Evolutionary conservation across 2,888 invertebrate genomes (phyloP), one percentile per base, ranked within the genome.

Genomic region (Macrophya annulata): DNA sequence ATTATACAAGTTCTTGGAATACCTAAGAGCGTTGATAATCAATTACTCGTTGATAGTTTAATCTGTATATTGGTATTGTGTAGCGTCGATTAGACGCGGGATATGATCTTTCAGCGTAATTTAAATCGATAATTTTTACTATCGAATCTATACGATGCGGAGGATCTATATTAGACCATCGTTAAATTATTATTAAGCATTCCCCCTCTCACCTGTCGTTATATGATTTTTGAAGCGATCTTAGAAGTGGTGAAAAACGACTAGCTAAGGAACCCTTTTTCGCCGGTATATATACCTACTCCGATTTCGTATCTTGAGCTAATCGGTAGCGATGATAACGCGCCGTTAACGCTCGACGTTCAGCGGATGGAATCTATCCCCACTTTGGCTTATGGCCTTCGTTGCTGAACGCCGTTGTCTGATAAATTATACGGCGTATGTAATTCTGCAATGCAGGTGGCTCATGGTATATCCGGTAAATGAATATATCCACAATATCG

Each of bases 271-370:
- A 10, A 45, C 68, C 68, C 71, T 68, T 71, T 65, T 71, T 68
- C 48, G 45, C 71, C 83, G 83, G 83, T 83, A 83, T 71, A 83
- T 83, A 71, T 83, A 83, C 83, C 71, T 83, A 83, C 83, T 48
- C 81, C 17, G 83, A 71, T 83, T 45, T 71, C 68, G 68, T 83
- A 83, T 83, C 83, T 83, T 45, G 10, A 25, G 65, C 48, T 83
- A 83, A 83, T 83, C 83, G 51, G 43, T 48, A 51, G 37, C 48
- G 83, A 48, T 68, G 83, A 83, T 83, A 83, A 83, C 83, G 83
- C 83, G 81, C 81, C 81, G 81, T 81, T 81, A 81, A 62, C 81
- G 81, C 81, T 59, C 83, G 17, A 45, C 83, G 83, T 83, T 83
- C 65, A 68, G 71, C 83, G 83, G 68, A 5, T 43, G 68, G 31